Evolutionary conservation across 92 coral and sea anemone genomes (phyloP), one percentile per base, ranked within the genome.

Genomic region (Palythoa grandis): DNA sequence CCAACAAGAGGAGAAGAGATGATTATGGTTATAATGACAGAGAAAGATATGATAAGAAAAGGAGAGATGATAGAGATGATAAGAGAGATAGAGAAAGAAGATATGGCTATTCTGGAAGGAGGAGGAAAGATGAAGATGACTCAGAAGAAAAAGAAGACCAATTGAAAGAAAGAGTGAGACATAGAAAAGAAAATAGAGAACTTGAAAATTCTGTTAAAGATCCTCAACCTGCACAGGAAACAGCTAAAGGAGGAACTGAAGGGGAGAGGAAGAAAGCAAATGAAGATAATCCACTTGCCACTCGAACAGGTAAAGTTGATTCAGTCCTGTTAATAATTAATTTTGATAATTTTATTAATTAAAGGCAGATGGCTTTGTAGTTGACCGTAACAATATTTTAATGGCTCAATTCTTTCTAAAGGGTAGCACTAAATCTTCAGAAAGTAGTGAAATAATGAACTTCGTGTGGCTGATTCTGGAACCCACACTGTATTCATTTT

Each of bases 291-390:
- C 92, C 98, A 40, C 86, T 95, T 68, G 87, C 91, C 22, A 92
- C 92, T 15, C 88, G 94, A 79, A 92, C 98, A 89, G 98, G 98
- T 95, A 88, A 23, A 63, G 25, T 17, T n/a, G 69, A n/a, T 63
- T 63, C 29, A 63, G 50, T 43, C 35, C 35, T 29, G 35, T 29
- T 43, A 8, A 8, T 43, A 3, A 43, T 43, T 43, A 43, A 43
- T 8, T 43, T 43, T 43, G 35, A 43, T 43, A 43, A 43, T 43
- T 43, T 43, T 43, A 43, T 43, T 43, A 43, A 43, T 43, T 8
- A 43, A 8, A 43, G 50, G 50, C 9, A 43, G 50, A 43, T 43
- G 6, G 7, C 6, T 3, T 43, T 8, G 9, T 43, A 43, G 50
- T 43, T 43, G 50, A 43, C 4, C 6, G 9, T 43, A 43, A 5